These are phyloP conservation scores for Nephrotoma guestfalica DNA, from an alignment of 2,888 invertebrate species.

Conservation along the genomic window DNA sequence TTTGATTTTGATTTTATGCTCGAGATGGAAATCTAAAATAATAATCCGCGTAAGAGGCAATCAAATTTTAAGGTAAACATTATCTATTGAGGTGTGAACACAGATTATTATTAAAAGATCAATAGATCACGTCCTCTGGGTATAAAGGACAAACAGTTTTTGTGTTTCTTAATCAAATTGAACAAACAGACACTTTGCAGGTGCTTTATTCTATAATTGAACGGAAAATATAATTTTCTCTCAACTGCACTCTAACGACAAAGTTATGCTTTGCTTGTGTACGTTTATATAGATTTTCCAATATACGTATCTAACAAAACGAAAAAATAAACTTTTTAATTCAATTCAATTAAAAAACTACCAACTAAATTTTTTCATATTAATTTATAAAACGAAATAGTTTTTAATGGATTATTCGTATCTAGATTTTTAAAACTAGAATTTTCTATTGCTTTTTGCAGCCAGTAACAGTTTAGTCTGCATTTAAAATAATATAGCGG, in stretches of 20 bases:
- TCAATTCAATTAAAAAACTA: not conserved
- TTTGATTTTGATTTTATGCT: not conserved
- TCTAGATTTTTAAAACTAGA: too few species aligned
- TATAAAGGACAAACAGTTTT: not conserved
- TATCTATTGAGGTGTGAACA: not conserved
- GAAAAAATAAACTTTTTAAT: not conserved
- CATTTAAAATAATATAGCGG: too few species aligned
- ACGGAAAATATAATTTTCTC: not conserved
- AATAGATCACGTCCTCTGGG: not conserved
- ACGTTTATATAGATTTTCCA: not conserved
- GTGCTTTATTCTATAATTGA: not conserved
- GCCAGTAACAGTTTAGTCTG: too few species aligned
- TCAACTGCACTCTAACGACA: not conserved
- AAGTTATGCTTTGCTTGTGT: not conserved
- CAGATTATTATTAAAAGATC: not conserved
- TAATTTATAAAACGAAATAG: not conserved
- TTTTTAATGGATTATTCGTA: not conserved
- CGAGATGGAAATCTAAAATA: not conserved
- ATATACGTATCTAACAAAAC: not conserved
- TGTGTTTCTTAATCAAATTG: not conserved
- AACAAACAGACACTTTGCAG: not conserved
- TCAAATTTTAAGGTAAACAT: not conserved
- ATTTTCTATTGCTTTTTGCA: too few species aligned
- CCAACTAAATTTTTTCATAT: not conserved
- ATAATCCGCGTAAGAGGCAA: not conserved